These are phyloP conservation scores for Ditylenchus dipsaci DNA, from an alignment of 1,140 invertebrate genomes.

Conservation along the genomic window DNA sequence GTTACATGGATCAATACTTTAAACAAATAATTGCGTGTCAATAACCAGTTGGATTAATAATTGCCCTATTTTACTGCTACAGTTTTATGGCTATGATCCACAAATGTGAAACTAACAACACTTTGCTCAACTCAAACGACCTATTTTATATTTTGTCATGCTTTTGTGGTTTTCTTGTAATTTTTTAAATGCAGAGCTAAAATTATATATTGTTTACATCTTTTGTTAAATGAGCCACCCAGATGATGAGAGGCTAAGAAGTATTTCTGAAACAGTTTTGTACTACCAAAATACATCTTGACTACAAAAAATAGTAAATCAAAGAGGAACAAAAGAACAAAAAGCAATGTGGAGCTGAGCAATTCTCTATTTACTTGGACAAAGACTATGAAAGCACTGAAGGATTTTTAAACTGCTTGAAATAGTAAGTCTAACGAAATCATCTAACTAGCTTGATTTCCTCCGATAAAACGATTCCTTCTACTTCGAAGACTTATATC, in stretches of 20 bases:
- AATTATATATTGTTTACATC: no score
- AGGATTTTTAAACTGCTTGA: background rate
- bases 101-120: no score
- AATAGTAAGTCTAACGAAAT: background rate
- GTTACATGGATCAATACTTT: no score
- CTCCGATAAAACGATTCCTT: no score
- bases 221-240: conserved; percentile 6
- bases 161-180: no score
- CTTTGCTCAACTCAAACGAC: no score
- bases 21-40: no score
- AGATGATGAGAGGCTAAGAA: background rate
- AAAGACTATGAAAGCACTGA: background rate
- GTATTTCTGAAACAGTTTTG: background rate
- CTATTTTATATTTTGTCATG: background rate
- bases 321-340: background rate
- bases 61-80: background rate
- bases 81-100: background rate
- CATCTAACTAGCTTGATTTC: no score
- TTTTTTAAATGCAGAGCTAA: background rate
- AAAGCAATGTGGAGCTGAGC: background rate
- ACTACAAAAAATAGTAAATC: background rate
- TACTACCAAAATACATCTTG: background rate
- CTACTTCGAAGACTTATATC: no score
- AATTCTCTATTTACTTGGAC: background rate
- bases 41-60: no score